Percentiles rank a stretch among this genome's conserved stretches.
Evolutionary conservation across 2,888 invertebrate species (phyloP).

Genomic region (Lysandra coridon): DNA sequence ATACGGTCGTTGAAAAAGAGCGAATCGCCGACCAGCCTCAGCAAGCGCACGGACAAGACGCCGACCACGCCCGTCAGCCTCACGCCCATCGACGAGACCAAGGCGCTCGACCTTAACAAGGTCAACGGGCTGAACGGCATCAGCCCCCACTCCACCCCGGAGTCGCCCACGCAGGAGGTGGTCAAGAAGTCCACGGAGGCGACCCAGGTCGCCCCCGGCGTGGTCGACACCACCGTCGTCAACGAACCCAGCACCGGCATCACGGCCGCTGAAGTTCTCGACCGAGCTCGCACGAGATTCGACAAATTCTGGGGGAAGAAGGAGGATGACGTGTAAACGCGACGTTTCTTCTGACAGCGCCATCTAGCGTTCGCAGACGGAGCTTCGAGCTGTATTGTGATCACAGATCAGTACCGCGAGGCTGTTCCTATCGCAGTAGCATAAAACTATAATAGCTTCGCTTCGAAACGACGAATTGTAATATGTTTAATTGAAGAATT

Average conservation of each 20-base stretch:
- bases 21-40: conserved; percentile 73
- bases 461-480: conserved; percentile 56
- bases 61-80: conserved; percentile 75
- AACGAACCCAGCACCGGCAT: conserved; percentile 76
- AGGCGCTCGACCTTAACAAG: conserved; percentile 71
- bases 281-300: conserved; percentile 90
- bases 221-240: conserved; percentile 77
- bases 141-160: conserved; percentile 68
- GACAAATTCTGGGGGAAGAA: conserved; percentile 92
- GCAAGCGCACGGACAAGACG: conserved; percentile 76
- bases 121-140: conserved; percentile 59
- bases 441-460: conserved; percentile 30
- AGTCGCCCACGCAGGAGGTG: conserved; percentile 66
- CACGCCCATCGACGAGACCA: conserved; percentile 76
- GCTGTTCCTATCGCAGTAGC: conserved; percentile 26
- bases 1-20: conserved; percentile 76
- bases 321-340: conserved; percentile 76
- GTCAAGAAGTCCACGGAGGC: conserved; percentile 74
- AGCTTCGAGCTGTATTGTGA: conserved; percentile 18
- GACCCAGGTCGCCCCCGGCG: conserved; percentile 77
- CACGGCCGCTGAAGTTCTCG: conserved; percentile 87
- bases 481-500: conserved; percentile 46
- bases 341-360: conserved; percentile 31
- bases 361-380: conserved; percentile 12
- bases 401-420: not conserved